Conservation (phyloP, 2,888 invertebrate species). For the Allacma fusca region DNA sequence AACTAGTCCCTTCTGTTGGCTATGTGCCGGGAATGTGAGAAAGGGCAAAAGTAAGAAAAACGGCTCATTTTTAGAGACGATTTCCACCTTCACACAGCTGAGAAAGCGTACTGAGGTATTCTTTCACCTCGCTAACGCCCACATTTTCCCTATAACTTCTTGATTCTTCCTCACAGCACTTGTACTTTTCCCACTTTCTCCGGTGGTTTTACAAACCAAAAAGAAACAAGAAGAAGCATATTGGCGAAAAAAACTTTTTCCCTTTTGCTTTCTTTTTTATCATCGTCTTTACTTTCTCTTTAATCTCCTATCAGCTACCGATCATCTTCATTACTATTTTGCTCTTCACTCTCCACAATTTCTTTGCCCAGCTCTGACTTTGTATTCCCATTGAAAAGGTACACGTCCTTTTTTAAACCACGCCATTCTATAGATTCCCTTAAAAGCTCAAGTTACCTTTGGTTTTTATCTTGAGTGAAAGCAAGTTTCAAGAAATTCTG, state of each 20-base stretch:
- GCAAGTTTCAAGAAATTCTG: too few species aligned
- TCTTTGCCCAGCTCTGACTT: background rate
- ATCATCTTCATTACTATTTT: conserved; percentile 30
- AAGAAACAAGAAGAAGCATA: conserved; percentile 1
- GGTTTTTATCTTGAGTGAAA: too few species aligned
- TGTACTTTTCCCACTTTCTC: conserved; percentile 22
- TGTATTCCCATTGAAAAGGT: conserved; percentile 2
- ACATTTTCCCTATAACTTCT: background rate
- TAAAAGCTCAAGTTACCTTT: too few species aligned
- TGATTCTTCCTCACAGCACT: background rate
- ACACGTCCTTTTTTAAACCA: too few species aligned
- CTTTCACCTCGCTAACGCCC: background rate
- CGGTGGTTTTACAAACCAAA: background rate
- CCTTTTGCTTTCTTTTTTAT: conserved; percentile 18
- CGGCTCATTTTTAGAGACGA: background rate
- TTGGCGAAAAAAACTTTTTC: conserved; percentile 22
- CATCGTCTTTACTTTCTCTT: conserved; percentile 12
- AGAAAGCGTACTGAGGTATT: background rate
- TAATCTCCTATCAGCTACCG: conserved; percentile 34
- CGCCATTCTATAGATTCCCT: too few species aligned
- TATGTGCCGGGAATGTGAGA: too few species aligned
- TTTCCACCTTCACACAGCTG: background rate
- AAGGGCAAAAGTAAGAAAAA: background rate
- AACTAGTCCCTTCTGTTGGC: too few species aligned
- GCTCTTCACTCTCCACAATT: background rate